These are phyloP conservation scores for Agapornis canus DNA, from an alignment of 2,797 vertebrate species.

Conservation along the genomic window DNA sequence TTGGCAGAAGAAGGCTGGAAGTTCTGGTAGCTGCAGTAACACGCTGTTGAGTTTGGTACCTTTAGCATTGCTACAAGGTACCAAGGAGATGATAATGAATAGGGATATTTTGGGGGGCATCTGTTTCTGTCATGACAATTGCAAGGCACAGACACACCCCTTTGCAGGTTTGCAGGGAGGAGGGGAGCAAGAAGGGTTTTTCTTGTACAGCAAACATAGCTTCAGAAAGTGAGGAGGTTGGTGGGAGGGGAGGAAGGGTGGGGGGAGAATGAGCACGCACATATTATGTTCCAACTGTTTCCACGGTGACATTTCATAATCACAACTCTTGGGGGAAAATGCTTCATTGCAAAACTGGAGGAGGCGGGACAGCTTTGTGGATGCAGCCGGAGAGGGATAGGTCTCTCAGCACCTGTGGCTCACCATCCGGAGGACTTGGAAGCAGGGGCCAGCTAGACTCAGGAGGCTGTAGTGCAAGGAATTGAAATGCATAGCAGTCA, in stretches of 20 bases:
- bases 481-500: background rate
- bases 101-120: background rate
- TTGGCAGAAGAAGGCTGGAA: background rate
- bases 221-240: conserved; percentile 59
- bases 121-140: background rate
- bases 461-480: background rate
- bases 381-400: background rate
- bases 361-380: conserved; percentile 21
- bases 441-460: background rate
- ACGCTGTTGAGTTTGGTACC: background rate
- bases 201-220: conserved; percentile 29
- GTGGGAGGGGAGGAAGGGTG: conserved; percentile 6
- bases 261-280: conserved; percentile 3
- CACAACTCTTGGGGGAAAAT: conserved; percentile 56
- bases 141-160: background rate
- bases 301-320: conserved; percentile 80
- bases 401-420: conserved; percentile 37
- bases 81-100: conserved; percentile 7
- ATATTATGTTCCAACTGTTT: conserved; percentile 75
- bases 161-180: background rate
- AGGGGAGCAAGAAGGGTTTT: conserved; percentile 6
- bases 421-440: background rate
- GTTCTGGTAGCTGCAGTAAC: background rate
- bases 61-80: background rate
- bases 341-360: conserved; percentile 56